Conservation (phyloP, 2,113 vertebrate genomes). For the Bufo bufo region DNA sequence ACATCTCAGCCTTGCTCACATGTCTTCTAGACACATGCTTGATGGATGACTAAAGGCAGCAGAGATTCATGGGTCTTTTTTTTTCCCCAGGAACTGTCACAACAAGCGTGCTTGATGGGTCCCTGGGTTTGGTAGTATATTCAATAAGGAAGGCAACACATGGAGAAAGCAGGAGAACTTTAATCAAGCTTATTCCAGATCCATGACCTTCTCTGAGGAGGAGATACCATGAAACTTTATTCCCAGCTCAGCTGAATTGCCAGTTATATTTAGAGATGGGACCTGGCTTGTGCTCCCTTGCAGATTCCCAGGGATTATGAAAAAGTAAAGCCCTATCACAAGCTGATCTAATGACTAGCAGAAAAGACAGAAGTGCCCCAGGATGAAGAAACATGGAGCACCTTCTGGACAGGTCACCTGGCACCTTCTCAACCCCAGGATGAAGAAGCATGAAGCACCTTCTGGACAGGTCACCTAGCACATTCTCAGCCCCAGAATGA, state of each 20-base stretch:
- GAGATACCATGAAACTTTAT: slow-evolving; percentile 43
- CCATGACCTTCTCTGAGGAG: slow-evolving; percentile 52
- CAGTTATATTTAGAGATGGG: slow-evolving; percentile 49
- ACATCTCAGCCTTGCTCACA: slow-evolving; percentile 38
- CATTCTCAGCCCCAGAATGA: neutral
- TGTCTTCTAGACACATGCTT: slow-evolving; percentile 36
- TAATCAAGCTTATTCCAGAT: neutral
- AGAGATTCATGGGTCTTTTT: slow-evolving; percentile 34
- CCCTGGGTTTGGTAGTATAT: neutral
- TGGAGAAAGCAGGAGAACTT: neutral
- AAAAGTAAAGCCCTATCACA: neutral
- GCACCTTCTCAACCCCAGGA: neutral
- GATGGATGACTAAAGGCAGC: slow-evolving; percentile 45
- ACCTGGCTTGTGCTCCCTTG: slow-evolving; percentile 1
- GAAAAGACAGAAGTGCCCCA: neutral
- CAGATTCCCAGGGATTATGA: slow-evolving; percentile 2
- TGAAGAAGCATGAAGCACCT: neutral
- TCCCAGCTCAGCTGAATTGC: slow-evolving; percentile 37
- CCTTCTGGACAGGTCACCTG: neutral
- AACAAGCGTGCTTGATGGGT: slow-evolving; percentile 18
- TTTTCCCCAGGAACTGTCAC: slow-evolving; percentile 40
- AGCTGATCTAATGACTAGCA: neutral
- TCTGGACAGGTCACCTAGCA: neutral
- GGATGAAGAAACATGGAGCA: neutral
- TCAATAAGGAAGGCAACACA: neutral